Evolutionary conservation across 2,113 vertebrate species (phyloP).

Genomic region (Proterorhinus semilunaris): DNA sequence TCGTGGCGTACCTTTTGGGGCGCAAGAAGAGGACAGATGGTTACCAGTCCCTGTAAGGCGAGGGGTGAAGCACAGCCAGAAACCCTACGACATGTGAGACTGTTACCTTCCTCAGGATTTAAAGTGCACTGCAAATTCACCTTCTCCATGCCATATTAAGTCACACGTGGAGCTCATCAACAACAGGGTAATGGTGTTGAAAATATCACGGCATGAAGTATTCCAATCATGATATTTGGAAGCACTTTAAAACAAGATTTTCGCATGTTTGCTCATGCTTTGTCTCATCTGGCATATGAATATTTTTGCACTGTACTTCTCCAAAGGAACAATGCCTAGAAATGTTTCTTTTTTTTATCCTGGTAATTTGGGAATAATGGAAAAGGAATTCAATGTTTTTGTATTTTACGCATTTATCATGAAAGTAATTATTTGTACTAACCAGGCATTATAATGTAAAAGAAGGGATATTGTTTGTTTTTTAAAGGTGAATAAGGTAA

Average conservation of each 20-base stretch:
- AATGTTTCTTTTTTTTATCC: neutral
- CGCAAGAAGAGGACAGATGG: slow-evolving; percentile 62
- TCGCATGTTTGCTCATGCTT: neutral
- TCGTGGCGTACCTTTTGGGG: slow-evolving; percentile 75
- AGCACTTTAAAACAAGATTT: neutral
- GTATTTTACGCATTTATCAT: neutral
- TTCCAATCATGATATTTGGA: neutral
- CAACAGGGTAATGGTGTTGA: neutral
- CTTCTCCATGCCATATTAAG: neutral
- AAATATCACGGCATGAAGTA: no score
- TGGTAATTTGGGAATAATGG: neutral
- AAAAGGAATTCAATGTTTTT: neutral
- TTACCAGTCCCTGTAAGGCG: slow-evolving; percentile 80
- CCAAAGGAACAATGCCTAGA: neutral
- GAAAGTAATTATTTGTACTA: neutral
- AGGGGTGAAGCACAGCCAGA: neutral
- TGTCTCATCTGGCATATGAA: no score
- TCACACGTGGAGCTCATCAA: neutral
- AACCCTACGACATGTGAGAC: slow-evolving; percentile 4
- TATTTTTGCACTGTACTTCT: neutral
- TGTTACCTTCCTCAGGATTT: slow-evolving; percentile 8
- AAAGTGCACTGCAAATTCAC: slow-evolving; percentile 6
- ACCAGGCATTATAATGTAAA: neutral
- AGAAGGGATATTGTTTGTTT: neutral
- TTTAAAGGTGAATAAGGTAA: neutral